Evolutionary conservation across 2,888 invertebrate species (phyloP), one percentile per base, ranked within the genome.

Genomic region (Cephus nigrinus): DNA sequence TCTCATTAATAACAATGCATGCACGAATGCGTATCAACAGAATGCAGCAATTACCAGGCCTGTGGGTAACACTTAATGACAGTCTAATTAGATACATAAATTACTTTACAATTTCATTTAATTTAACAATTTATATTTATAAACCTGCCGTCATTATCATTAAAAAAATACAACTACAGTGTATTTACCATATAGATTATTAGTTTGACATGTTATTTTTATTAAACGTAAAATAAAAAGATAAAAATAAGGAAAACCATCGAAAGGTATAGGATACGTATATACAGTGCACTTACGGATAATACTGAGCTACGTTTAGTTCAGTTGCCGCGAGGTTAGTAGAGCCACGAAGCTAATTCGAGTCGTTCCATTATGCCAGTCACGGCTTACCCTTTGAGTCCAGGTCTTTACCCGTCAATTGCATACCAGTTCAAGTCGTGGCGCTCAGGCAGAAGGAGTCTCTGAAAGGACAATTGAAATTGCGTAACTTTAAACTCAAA

Each of bases 401-500:
- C 76, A 81, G 80, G 86, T 86, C 85, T 88, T 88, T 86, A 84
- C 82, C 80, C 84, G 81, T 83, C 84, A 83, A 84, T 86, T 86
- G 83, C 87, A 86, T 85, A 85, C 87, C 84, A 86, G 85, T 86
- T 86, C 82, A 85, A 86, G 86, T 86, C 83, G 83, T 83, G 82
- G 84, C 81, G 85, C 84, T 80, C 88, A 88, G 90, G 89, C 89
- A 84, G 88, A 84, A 86, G 85, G 68, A 85, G 86, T 78, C 82
- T 83, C 84, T 87, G 88, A 88, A 88, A 88, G 86, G 87, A 82
- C 85, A 85, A 86, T 86, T 86, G 86, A 86, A 87, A 87, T 87
- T 87, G 84, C 84, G 76, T 85, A 89, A 89, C 86, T 87, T 88
- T 85, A 79, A 86, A 88, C 86, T 88, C 87, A 86, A 88, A 89